Evolutionary conservation across 2,113 vertebrate species (phyloP), one percentile per base, ranked within the genome.

Genomic region (Larimichthys polyactis): DNA sequence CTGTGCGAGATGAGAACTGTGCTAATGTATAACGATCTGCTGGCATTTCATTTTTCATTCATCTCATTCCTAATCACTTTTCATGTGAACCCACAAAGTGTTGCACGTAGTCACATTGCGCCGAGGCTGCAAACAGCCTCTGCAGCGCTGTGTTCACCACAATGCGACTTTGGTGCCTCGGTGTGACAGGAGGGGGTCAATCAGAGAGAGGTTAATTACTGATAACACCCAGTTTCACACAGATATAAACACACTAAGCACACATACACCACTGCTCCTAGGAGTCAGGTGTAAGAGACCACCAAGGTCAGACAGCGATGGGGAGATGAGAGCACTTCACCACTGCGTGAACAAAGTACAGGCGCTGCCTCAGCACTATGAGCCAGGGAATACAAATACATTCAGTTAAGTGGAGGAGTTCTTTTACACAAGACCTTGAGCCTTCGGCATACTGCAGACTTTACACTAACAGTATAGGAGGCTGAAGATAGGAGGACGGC

Each of bases 371-470:
- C 90, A 88, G 89, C 91, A 81, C 55, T 83, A 46, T 80, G 52
- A 87, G 89, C 65, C 43, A 62, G 11, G 65, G 72, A 84, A 87
- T 87, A 87, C 83, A 89, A 83, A 92, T 76, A 86, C 75, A 82
- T 78, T 49, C 64, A 78, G 46, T 78, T 82, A 82, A 87, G 75
- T 85, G 88, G 43, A 79, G 76, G 79, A 89, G 65, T 87, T 87
- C 71, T 89, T 89, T 89, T 77, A 86, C 82, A 81, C 81, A 75
- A 90, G 91, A 91, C 88, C 90, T 91, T 88, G 87, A 90, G 89
- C 86, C 74, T 75, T 77, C 9, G 48, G 75, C 76, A 67, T 20
- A 68, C 54, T 68, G 71, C 72, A 78, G 58, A 84, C 75, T 86
- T 88, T 60, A 83, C 66, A 75, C 73, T 76, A 68, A 84, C 83